Conservation (phyloP, 2,888 invertebrate genomes). For the Xiphydria camelus region DNA sequence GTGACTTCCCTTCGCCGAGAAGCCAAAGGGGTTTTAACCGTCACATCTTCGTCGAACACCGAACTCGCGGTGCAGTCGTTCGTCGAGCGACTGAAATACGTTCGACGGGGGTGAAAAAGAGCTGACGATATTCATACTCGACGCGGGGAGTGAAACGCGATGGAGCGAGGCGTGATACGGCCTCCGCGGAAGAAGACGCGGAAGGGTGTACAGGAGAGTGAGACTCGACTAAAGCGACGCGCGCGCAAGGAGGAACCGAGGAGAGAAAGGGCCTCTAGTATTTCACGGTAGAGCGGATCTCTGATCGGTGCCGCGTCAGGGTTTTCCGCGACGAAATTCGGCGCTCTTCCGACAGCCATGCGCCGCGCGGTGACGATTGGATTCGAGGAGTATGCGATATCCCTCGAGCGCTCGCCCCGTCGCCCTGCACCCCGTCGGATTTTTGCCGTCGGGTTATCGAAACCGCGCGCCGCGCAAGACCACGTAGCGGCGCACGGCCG, state of each 20-base stretch:
- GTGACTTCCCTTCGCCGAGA: too few relatives aligned
- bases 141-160: slow-evolving; percentile 20
- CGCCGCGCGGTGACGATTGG: slow-evolving; percentile 9
- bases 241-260: slow-evolving; percentile 15
- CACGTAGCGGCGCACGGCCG: too few relatives aligned
- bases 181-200: slow-evolving; percentile 18
- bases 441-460: too few relatives aligned
- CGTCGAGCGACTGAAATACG: slow-evolving; percentile 30
- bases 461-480: too few relatives aligned
- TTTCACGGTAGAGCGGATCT: slow-evolving; percentile 44
- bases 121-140: slow-evolving; percentile 51
- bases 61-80: too few relatives aligned
- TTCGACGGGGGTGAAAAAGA: slow-evolving; percentile 54
- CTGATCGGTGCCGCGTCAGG: slow-evolving; percentile 46
- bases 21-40: too few relatives aligned
- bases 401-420: slow-evolving; percentile 6
- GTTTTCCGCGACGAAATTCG: slow-evolving; percentile 42
- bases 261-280: slow-evolving; percentile 24
- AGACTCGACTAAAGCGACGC: neutral
- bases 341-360: slow-evolving; percentile 16
- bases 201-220: neutral
- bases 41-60: too few relatives aligned
- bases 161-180: too few relatives aligned
- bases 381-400: slow-evolving; percentile 19
- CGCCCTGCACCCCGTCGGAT: neutral